Evolutionary conservation across 2,113 vertebrate species (phyloP), one percentile per base, ranked within the genome.

Genomic region (Strix uralensis): DNA sequence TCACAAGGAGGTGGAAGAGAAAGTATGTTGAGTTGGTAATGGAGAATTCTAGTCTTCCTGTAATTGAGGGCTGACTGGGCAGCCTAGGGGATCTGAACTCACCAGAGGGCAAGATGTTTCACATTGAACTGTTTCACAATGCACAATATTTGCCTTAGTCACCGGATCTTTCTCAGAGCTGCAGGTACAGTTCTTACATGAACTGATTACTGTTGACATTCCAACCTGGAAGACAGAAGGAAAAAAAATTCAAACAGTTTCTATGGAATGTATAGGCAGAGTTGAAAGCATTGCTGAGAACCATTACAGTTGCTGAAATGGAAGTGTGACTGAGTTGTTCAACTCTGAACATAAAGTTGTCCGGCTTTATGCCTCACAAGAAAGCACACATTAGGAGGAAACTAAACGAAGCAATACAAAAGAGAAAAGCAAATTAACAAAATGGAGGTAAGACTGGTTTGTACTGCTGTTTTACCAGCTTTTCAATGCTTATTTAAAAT

Each of bases 121-220:
- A 82, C 99, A 99, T 3, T 61, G 10, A 4, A 96, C 5, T 32
- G 87, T 34, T 34, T 65, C 52, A 81, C 99, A 99, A 3, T 15
- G 44, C 42, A 98, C 85, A 0, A 29, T 10, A 38, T 98, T 81
- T 23, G 96, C 84, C 1, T 86, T 32, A 34, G 97, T 96, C 7
- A 15, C 36, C 30, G 96, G 85, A 92, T 99, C 94, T 52, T 88
- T 70, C 12, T 15, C 17, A 4, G 81, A n/a, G 40, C 94, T 92
- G 94, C 99, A 99, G 62, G 81, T 96, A 89, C 99, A 99, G 0
- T 95, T 96, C 61, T 93, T n/a, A 63, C 97, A 97, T 14, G 96
- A 30, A 9, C 93, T 2, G 0, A 36, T 92, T 38, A 93, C 20
- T 66, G 29, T n/a, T 27, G 88, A 62, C 6, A 2, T 84, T 51